A percentile compares a stretch with the other conserved stretches of the same genome.
phyloP scores from a whole-genome alignment of 2,888 invertebrate species.

The Agrilus biguttatus region DNA sequence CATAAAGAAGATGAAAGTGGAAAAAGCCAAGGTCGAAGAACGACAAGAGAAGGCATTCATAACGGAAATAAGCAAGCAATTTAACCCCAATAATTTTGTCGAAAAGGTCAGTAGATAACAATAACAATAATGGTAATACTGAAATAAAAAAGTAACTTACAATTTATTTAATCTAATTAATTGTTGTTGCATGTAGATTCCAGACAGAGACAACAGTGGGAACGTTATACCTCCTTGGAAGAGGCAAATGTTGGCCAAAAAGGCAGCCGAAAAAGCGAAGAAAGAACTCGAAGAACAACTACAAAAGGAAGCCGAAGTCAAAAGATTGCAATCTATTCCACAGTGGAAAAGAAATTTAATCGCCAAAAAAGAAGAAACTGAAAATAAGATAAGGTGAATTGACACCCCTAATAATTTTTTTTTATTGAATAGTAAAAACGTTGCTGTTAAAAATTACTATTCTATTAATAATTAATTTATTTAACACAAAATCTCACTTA shows the following conservation, averaged over 20 bases:
- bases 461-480: no score
- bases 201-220: conserved; percentile 77
- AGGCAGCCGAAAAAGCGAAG: conserved; percentile 85
- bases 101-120: conserved; percentile 57
- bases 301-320: conserved; percentile 69
- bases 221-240: conserved; percentile 90
- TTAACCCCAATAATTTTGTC: conserved; percentile 74
- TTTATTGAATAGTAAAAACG: no score
- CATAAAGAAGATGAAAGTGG: conserved; percentile 86
- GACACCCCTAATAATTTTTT: neutral
- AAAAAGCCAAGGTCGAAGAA: conserved; percentile 72
- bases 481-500: no score
- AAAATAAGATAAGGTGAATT: conserved; percentile 58
- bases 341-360: conserved; percentile 88
- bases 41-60: conserved; percentile 70
- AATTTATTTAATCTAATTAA: no score
- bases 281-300: conserved; percentile 81
- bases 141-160: no score
- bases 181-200: conserved; percentile 44
- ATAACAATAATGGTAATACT: no score
- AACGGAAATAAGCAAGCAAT: conserved; percentile 71
- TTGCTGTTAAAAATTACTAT: no score
- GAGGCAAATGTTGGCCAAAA: conserved; percentile 85
- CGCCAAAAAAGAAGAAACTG: conserved; percentile 65
- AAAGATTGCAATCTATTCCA: conserved; percentile 74